These are phyloP conservation scores for Saccostrea cuccullata DNA, from an alignment of 1,140 invertebrate species.

Conservation along the genomic window DNA sequence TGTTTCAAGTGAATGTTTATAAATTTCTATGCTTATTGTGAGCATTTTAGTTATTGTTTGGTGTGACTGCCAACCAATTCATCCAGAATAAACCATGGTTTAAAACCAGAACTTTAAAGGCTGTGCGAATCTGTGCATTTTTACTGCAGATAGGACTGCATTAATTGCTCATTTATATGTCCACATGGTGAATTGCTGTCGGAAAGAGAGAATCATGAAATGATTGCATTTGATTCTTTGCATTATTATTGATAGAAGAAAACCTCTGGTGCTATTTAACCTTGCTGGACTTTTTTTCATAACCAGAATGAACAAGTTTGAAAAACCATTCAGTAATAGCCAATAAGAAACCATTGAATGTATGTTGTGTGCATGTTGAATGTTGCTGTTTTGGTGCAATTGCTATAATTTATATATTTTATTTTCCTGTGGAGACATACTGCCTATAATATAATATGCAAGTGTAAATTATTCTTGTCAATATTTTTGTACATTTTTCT, in stretches of 20 bases:
- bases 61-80: slow-evolving; percentile 21
- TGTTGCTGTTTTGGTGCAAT: slow-evolving; percentile 21
- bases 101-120: not conserved
- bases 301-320: slow-evolving; percentile 31
- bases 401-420: slow-evolving; percentile 27
- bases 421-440: slow-evolving; percentile 24
- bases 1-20: slow-evolving; percentile 27
- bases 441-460: slow-evolving; percentile 23
- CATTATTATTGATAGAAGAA: slow-evolving; percentile 16
- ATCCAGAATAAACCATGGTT: slow-evolving; percentile 13
- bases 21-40: slow-evolving; percentile 10
- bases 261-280: slow-evolving; percentile 35
- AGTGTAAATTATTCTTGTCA: slow-evolving; percentile 20
- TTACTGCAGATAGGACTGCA: slow-evolving; percentile 29
- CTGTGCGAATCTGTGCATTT: slow-evolving; percentile 5
- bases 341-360: slow-evolving; percentile 11
- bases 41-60: slow-evolving; percentile 31
- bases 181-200: not conserved
- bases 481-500: slow-evolving; percentile 26
- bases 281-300: slow-evolving; percentile 28
- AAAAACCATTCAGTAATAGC: not conserved
- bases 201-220: slow-evolving; percentile 24
- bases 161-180: slow-evolving; percentile 22
- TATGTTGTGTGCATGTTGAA: slow-evolving; percentile 29
- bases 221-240: not conserved